Conservation (phyloP, 1,140 invertebrate genomes). For the Patella vulgata region DNA sequence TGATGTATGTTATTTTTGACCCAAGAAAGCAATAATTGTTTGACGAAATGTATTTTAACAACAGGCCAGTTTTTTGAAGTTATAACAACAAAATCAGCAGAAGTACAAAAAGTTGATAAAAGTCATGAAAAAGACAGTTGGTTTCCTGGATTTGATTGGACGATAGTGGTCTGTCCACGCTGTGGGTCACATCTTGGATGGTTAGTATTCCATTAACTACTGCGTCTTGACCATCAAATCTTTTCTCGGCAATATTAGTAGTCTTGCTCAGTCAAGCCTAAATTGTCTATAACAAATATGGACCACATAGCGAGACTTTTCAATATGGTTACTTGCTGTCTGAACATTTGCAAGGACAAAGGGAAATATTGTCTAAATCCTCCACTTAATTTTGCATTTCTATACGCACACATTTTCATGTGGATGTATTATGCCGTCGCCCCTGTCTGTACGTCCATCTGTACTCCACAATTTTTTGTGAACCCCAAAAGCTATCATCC, state of each 20-base stretch:
- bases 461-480: too few relatives aligned
- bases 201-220: slow-evolving; percentile 47
- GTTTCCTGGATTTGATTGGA: slow-evolving; percentile 69
- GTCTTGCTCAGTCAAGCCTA: background rate
- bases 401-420: too few relatives aligned
- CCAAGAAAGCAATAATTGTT: too few relatives aligned
- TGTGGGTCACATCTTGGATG: slow-evolving; percentile 68
- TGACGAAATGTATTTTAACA: too few relatives aligned
- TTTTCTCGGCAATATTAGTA: background rate
- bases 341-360: background rate
- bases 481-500: too few relatives aligned
- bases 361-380: slow-evolving; percentile 3
- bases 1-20: too few relatives aligned
- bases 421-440: too few relatives aligned
- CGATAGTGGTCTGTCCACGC: slow-evolving; percentile 64
- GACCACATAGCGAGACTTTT: background rate
- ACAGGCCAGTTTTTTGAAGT: slow-evolving; percentile 52
- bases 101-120: slow-evolving; percentile 44
- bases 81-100: slow-evolving; percentile 40
- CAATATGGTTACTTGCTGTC: background rate
- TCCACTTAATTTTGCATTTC: too few relatives aligned
- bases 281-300: background rate
- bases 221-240: background rate
- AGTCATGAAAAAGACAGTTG: slow-evolving; percentile 38
- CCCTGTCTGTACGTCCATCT: too few relatives aligned